Evolutionary conservation across 2,113 vertebrate genomes (phyloP), one percentile per base, ranked within the genome.

Genomic region (Alethe castanea): DNA sequence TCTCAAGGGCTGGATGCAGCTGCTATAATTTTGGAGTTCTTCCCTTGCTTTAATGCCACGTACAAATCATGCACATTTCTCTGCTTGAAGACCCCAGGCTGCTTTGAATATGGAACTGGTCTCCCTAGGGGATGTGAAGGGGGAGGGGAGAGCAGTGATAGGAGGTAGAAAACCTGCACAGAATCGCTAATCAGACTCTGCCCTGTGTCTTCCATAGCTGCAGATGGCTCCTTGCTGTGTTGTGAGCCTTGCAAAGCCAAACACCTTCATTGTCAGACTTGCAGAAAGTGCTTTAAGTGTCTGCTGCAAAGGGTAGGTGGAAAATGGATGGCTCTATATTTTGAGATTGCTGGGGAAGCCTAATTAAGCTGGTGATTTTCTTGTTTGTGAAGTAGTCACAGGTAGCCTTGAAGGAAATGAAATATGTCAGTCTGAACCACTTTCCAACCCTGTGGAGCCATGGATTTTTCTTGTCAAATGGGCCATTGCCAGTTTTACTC

Each of bases 51-150:
- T 96, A 96, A 95, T 97, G 91, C 96, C 91, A 86, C 65, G 7
- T 89, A 95, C 92, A 95, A 97, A 96, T 96, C 96, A 96, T 87
- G 90, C 94, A 88, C 95, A 81, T 97, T 97, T 97, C 94, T 97
- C 92, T 97, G 96, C 92, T 92, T 95, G 96, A 96, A 96, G 96
- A 97, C 95, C 95, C 74, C 80, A 81, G 97, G 96, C 96, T 96
- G 80, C 95, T 97, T 96, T 97, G 95, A 97, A 97, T 96, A 96
- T 96, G 94, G 93, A 97, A 92, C 94, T 85, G 76, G 40, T 86
- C 60, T 97, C 95, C 84, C 94, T 61, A 38, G 84, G 97, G 97
- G 56, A 57, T 95, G 52, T 0, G 3, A 56, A 74, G 95, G 84
- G 81, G 95, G 94, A 96, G 86, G 95, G 76, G 76, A 94, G 61